Conservation (phyloP, 2,888 invertebrate genomes). For the Xestoiulus laeticollis region DNA sequence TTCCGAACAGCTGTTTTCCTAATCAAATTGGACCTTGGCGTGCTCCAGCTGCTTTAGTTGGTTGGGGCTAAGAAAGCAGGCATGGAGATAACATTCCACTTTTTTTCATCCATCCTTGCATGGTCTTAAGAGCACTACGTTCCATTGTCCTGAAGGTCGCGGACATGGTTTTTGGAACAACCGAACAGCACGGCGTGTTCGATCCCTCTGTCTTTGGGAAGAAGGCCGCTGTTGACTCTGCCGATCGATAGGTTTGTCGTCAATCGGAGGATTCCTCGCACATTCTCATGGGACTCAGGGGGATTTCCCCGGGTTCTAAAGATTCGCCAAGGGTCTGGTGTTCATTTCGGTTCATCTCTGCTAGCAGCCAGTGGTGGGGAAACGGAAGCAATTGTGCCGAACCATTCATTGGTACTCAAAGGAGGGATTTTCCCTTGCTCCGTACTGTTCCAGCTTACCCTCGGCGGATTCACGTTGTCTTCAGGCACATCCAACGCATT, state of each 20-base stretch:
- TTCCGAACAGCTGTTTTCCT: background rate
- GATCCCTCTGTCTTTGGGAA: background rate
- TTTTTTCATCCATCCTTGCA: background rate
- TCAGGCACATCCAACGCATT: background rate
- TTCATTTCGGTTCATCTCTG: background rate
- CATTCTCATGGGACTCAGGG: background rate
- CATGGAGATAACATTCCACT: background rate
- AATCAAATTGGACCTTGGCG: background rate
- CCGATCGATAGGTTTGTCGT: constrained; percentile 23
- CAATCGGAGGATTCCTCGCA: background rate
- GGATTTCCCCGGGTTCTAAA: background rate
- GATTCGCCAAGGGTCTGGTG: background rate
- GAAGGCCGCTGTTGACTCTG: background rate
- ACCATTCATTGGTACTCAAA: background rate
- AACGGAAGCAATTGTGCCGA: background rate
- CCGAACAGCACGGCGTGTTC: no score
- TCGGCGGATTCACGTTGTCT: background rate
- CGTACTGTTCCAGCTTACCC: background rate
- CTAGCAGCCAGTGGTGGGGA: no score
- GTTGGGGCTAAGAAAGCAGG: background rate
- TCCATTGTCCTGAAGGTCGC: background rate
- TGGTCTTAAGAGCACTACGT: background rate
- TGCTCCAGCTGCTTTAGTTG: background rate
- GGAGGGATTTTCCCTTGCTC: no score
- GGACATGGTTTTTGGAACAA: background rate